A percentile compares a stretch with the other conserved stretches of the same genome.
Evolutionary conservation across 2,113 vertebrate genomes (phyloP).

Genomic region (Urocynchramus pylzowi): DNA sequence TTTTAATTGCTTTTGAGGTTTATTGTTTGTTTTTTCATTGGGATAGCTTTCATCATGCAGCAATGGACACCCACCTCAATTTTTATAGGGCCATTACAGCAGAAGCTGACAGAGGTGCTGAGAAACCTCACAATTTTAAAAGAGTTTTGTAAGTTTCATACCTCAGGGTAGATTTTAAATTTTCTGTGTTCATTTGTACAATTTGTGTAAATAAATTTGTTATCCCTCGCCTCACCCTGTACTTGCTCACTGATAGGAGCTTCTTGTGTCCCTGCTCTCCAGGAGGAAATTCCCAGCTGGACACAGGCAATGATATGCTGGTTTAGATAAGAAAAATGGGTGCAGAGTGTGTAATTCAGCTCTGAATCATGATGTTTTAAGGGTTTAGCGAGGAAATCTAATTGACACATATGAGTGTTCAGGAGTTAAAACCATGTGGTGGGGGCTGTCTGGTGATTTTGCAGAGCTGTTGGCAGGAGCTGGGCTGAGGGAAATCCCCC

Average conservation of each 20-base stretch:
- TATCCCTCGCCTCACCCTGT: neutral
- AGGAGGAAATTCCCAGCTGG: neutral
- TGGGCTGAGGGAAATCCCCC: constrained; percentile 51
- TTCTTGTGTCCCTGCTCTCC: neutral
- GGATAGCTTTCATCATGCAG: neutral
- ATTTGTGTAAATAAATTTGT: neutral
- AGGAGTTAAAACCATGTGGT: constrained; percentile 17
- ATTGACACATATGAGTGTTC: neutral
- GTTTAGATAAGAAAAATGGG: neutral
- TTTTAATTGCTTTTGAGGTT: neutral
- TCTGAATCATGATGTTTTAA: neutral
- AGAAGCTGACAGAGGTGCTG: neutral
- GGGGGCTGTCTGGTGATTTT: constrained; percentile 52
- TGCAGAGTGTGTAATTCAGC: neutral
- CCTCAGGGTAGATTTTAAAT: neutral
- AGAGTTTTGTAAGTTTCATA: neutral
- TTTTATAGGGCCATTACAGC: neutral
- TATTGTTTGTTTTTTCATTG: neutral
- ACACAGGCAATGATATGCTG: neutral
- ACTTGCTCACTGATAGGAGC: neutral
- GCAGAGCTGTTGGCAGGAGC: constrained; percentile 55
- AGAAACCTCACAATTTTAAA: constrained; percentile 8
- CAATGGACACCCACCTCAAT: neutral
- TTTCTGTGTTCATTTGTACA: neutral
- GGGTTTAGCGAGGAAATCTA: neutral